A percentile compares a stretch with the other conserved stretches of the same genome.
Evolutionary conservation across 2,888 invertebrate genomes (phyloP).

Genomic region (Trichopoda pennipes): DNA sequence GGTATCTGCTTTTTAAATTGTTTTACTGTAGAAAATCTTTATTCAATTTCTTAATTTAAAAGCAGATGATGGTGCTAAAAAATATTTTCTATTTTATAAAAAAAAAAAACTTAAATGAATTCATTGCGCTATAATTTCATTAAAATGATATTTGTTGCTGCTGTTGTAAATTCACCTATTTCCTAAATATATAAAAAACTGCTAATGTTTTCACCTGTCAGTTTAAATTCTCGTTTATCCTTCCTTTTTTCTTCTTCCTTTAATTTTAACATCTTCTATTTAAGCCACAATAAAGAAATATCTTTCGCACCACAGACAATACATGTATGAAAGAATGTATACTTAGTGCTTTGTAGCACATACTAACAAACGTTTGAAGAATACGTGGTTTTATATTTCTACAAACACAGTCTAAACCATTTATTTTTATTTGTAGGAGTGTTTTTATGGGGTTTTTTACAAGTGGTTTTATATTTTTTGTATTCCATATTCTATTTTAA

Average conservation of each 20-base stretch:
- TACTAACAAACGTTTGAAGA: not conserved
- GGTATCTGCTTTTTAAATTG: too few relatives aligned
- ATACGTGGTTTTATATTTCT: not conserved
- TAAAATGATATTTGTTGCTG: constrained; percentile 46
- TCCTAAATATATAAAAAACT: constrained; percentile 35
- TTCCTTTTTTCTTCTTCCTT: not conserved
- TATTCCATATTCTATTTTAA: constrained; percentile 37
- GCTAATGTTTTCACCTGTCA: constrained; percentile 60
- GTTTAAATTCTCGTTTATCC: constrained; percentile 40
- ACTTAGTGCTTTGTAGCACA: constrained; percentile 36
- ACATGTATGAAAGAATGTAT: not conserved
- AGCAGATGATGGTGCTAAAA: not conserved
- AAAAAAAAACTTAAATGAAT: constrained; percentile 32
- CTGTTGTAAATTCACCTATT: constrained; percentile 31
- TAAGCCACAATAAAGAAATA: constrained; percentile 51
- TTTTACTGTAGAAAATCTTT: not conserved
- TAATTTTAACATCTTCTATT: constrained; percentile 52
- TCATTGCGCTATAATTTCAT: constrained; percentile 54
- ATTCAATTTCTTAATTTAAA: not conserved
- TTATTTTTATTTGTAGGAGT: not conserved
- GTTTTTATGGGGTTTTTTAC: not conserved
- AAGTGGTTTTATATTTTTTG: constrained; percentile 7
- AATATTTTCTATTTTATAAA: constrained; percentile 7
- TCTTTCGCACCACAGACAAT: constrained; percentile 30
- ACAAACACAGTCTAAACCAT: constrained; percentile 16